Evolutionary conservation across 2,888 invertebrate genomes (phyloP).

Genomic region (Dicyrtomina minuta): DNA sequence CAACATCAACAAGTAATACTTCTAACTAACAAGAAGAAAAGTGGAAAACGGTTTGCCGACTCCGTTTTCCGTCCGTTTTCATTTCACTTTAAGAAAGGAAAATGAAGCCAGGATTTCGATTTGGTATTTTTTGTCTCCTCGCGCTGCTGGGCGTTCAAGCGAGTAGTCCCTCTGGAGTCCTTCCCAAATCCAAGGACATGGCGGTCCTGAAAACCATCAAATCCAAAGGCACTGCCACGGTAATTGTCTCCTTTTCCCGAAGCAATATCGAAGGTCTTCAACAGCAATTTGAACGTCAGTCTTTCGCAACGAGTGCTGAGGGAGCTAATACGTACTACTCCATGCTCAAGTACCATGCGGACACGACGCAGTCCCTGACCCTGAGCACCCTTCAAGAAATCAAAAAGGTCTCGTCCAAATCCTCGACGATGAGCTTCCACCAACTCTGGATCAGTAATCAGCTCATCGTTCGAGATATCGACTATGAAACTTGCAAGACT

Average conservation of each 20-base stretch:
- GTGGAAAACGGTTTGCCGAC: too few species aligned
- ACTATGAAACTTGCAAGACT: neutral
- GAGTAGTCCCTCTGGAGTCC: too few species aligned
- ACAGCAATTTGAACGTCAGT: neutral
- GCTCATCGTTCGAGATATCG: slow-evolving; percentile 6
- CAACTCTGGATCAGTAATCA: slow-evolving; percentile 17
- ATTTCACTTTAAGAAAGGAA: too few species aligned
- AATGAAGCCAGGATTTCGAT: too few species aligned
- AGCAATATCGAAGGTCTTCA: neutral
- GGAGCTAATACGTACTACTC: neutral
- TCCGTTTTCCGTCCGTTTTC: too few species aligned
- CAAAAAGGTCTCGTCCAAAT: too few species aligned
- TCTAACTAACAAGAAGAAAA: too few species aligned
- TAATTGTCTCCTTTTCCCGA: neutral
- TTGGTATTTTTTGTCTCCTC: too few species aligned
- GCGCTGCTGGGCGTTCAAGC: too few species aligned
- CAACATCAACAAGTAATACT: too few species aligned
- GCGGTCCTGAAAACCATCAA: neutral
- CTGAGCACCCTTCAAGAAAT: neutral
- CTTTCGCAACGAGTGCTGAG: neutral
- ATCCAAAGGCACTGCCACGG: neutral
- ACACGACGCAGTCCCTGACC: neutral
- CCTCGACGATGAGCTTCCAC: neutral
- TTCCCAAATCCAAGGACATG: neutral
- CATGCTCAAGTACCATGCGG: slow-evolving; percentile 17